These are phyloP conservation scores for Diglossa cyanea DNA, from an alignment of 2,797 vertebrate genomes.

Conservation along the genomic window DNA sequence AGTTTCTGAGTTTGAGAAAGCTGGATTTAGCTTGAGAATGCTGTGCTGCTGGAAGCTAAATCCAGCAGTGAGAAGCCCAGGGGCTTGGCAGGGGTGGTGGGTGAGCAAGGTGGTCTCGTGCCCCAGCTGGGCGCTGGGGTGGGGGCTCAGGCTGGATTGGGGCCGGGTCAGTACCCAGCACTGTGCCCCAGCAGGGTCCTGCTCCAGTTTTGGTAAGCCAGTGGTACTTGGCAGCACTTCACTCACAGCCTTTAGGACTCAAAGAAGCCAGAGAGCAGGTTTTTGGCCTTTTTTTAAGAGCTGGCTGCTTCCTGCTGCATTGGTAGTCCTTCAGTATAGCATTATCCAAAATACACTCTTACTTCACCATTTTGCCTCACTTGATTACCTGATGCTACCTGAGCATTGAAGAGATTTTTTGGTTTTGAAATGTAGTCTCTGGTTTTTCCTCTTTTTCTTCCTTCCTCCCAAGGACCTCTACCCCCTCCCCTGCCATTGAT, in stretches of 20 bases:
- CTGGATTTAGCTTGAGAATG: not conserved
- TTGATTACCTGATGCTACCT: not conserved
- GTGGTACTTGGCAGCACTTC: rapidly evolving
- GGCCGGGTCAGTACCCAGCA: rapidly evolving
- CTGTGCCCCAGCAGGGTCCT: not conserved
- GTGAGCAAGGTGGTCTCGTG: rapidly evolving
- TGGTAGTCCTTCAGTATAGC: rapidly evolving
- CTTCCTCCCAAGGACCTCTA: no score
- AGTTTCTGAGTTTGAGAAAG: not conserved
- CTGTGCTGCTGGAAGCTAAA: not conserved
- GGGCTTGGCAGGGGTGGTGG: rapidly evolving
- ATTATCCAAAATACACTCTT: not conserved
- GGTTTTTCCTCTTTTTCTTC: not conserved
- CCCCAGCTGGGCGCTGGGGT: rapidly evolving
- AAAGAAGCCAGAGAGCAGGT: not conserved
- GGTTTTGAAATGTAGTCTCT: not conserved
- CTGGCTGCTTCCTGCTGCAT: not conserved
- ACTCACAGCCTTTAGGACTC: not conserved
- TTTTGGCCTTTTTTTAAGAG: not conserved
- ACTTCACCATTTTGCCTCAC: not conserved
- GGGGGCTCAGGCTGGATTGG: rapidly evolving
- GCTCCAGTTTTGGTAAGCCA: rapidly evolving
- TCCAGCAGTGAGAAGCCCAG: not conserved
- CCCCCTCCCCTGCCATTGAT: not conserved
- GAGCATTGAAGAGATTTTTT: not conserved